Base-by-base conservation (phyloP, 2,888 invertebrate genomes). In the Synergus laeviventris region DNA sequence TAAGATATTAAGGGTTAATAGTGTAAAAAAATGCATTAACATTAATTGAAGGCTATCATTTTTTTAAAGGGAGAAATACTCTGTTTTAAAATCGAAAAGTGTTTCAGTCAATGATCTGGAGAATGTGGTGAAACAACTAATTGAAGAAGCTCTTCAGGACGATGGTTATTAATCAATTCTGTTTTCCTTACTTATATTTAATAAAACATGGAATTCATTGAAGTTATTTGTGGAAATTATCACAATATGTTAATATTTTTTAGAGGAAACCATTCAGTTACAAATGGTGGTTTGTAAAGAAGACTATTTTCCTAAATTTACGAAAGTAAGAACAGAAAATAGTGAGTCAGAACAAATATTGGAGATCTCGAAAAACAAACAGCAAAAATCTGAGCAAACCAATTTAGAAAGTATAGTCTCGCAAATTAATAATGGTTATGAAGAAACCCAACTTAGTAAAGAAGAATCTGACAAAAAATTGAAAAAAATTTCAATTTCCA, bases 51-150 rank as follows among this genome's bases (percentile, higher is more conserved):
- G 39, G 39, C 18, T 64, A 16, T 36, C 38, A 36, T n/a, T n/a
- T 18, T 16, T 62, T 38, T 36, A 16, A 42, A 42, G 42, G 9
- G n/a, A 54, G 54, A 59, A 76, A 18, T 64, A 21, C 38, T 24
- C 39, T n/a, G 16, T 60, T 9, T 39, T 38, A 9, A 62, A 62
- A 39, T 38, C 75, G 64, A 80, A 73, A 79, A 84, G 86, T 14
- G 76, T 81, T 18, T 86, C 86, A 4, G 84, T 79, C 14, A 78
- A 84, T 73, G 83, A 85, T 80, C 75, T 86, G 38, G 76, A 74
- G 73, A 81, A 78, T 64, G 81, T 85, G 14, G 77, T 83, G 9
- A 82, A 81, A 73, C 75, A 75, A 49, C 81, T 85, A 76, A 81
- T 86, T 18, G 77, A 82, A 38, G 74, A 77, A 49, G 79, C 81